Base-by-base conservation (phyloP, 2,113 vertebrate genomes). In the Camelus dromedarius region DNA sequence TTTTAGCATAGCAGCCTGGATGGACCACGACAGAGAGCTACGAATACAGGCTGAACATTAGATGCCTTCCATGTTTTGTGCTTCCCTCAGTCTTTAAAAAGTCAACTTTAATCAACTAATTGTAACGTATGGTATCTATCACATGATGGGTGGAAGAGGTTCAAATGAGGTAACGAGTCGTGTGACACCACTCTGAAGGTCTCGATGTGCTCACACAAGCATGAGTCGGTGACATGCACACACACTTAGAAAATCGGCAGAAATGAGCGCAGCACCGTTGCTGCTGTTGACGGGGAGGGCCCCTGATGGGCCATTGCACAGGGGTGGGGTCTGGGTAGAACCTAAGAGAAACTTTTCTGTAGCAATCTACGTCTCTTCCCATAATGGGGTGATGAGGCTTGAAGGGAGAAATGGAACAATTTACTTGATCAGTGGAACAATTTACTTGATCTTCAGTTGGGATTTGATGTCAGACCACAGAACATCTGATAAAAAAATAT, bases 1-100 rank as follows among this genome's bases (percentile, higher is more conserved):
- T 32, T 62, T 60, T 46, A 6, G n/a, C n/a, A 79, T 8, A 46
- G 89, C 32, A 56, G 35, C 50, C 24, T 77, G 73, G 6, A 66
- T 2, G 35, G 73, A 42, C 48, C 66, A 77, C 52, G 46, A 75
- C 6, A 86, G 58, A 30, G 22, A 30, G 30, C 16, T 56, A 52
- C 38, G 38, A 60, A 46, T 15, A 54, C 1, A 77, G 54, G 42
- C 38, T 32, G 38, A 58, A 32, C 20, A n/a, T 35, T 56, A 38
- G 62, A 19, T 22, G 20, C 52, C 56, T 62, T 46, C 62, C 16
- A 69, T 20, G 22, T 86, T 75, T 52, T 46, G 38, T 86, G 10
- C 56, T 32, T 86, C 42, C 72, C 50, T 73, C 18, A 20, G n/a
- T 85, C 77, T 95, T 95, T 66, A 79, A 75, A 81, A 97, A 58